Conservation (phyloP, 2,888 invertebrate species). For the Cryptophagus acutangulus region DNA sequence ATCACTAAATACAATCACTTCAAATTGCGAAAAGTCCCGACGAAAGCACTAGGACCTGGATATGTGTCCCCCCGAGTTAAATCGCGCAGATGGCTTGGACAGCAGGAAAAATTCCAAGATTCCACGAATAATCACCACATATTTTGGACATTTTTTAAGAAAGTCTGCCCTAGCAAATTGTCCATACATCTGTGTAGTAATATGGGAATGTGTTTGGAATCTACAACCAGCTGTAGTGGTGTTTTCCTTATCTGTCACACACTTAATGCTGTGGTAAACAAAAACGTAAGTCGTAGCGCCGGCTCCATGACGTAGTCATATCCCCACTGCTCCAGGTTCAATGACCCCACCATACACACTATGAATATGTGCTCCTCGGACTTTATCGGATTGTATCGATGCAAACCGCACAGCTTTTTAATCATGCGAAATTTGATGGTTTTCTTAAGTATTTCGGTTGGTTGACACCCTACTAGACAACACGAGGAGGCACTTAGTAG, state of each 20-base stretch:
- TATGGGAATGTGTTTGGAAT: slow-evolving; percentile 38
- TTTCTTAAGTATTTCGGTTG: no score
- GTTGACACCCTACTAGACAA: no score
- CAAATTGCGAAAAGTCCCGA: no score
- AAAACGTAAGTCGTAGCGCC: slow-evolving; percentile 41
- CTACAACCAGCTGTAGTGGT: slow-evolving; percentile 18
- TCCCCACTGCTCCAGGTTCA: slow-evolving; percentile 44
- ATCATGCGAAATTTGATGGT: slow-evolving; percentile 2
- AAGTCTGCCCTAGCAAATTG: slow-evolving; percentile 45
- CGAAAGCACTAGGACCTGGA: no score
- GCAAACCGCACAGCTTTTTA: slow-evolving; percentile 16
- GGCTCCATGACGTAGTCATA: slow-evolving; percentile 40
- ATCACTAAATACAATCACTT: no score
- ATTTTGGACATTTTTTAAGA: slow-evolving; percentile 47
- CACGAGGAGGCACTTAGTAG: no score
- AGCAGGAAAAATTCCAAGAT: slow-evolving; percentile 24
- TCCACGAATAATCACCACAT: slow-evolving; percentile 31
- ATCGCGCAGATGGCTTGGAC: no score
- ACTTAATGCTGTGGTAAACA: slow-evolving; percentile 16
- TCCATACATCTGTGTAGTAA: slow-evolving; percentile 46
- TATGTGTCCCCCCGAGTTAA: no score
- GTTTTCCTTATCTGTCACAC: slow-evolving; percentile 25
- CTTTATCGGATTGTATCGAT: slow-evolving; percentile 34
- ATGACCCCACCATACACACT: slow-evolving; percentile 41
- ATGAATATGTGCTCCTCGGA: slow-evolving; percentile 31